Evolutionary conservation across 2,797 vertebrate species (phyloP).

Genomic region (Halcyon badia): DNA sequence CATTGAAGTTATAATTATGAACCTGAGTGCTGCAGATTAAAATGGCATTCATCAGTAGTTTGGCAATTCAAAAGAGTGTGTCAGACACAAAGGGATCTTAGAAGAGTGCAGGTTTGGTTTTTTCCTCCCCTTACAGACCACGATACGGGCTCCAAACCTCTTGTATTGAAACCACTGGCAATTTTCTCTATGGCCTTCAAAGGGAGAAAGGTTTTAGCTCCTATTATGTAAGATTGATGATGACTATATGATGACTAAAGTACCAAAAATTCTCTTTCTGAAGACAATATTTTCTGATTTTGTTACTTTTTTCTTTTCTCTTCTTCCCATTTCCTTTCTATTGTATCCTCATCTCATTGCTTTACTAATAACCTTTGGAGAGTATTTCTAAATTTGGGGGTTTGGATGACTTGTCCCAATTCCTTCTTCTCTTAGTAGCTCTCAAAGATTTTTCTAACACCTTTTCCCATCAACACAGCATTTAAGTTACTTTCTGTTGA

Average conservation of each 20-base stretch:
- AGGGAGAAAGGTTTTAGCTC: neutral
- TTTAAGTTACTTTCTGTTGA: neutral
- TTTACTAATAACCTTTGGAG: neutral
- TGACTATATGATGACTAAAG: neutral
- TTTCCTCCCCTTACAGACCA: neutral
- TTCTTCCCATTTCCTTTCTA: neutral
- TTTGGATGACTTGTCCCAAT: neutral
- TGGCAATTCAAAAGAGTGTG: neutral
- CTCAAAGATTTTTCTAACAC: neutral
- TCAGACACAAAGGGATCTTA: neutral
- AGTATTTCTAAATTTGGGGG: neutral
- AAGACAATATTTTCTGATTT: neutral
- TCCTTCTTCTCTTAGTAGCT: neutral
- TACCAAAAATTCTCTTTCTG: neutral
- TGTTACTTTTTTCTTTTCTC: neutral
- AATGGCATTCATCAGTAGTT: neutral
- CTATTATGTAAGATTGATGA: neutral
- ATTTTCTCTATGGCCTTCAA: neutral
- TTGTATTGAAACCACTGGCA: neutral
- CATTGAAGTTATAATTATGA: neutral
- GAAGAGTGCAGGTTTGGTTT: neutral
- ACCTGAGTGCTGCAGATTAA: neutral
- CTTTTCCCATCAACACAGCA: neutral
- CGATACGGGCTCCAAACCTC: neutral
- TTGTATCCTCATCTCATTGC: neutral